These are phyloP conservation scores for Lottia gigantea DNA, from an alignment of 2,888 invertebrate species.

Conservation along the genomic window DNA sequence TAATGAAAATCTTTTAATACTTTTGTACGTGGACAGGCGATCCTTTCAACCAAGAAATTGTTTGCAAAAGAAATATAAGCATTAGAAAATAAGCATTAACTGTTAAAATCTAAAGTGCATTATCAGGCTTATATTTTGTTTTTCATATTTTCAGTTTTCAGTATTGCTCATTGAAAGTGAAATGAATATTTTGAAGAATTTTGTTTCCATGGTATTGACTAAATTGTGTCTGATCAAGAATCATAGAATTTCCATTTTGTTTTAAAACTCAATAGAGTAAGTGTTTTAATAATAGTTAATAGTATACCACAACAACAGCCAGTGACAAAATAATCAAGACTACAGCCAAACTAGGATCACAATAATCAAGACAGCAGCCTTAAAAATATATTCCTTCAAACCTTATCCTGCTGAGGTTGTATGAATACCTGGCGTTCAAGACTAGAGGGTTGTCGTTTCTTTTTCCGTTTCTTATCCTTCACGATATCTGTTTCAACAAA, in stretches of 20 bases:
- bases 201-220: not conserved
- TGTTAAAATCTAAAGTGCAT: no score
- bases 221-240: not conserved
- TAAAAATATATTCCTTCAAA: conserved; percentile 51
- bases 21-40: no score
- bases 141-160: no score
- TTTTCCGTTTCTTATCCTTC: not conserved
- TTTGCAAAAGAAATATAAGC: no score
- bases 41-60: no score
- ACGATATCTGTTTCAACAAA: not conserved
- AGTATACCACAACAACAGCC: conserved; percentile 24
- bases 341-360: conserved; percentile 25
- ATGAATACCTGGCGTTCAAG: conserved; percentile 55
- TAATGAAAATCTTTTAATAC: no score
- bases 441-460: conserved; percentile 14
- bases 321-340: conserved; percentile 19
- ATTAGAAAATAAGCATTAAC: no score
- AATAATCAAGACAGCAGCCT: conserved; percentile 19
- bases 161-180: no score
- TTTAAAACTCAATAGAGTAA: not conserved
- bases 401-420: conserved; percentile 47
- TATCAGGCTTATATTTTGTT: no score
- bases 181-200: no score
- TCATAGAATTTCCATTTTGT: not conserved
- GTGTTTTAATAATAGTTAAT: conserved; percentile 11